phyloP scores from a whole-genome alignment of 2,888 invertebrate species.

The Onthophagus sagittarius region DNA sequence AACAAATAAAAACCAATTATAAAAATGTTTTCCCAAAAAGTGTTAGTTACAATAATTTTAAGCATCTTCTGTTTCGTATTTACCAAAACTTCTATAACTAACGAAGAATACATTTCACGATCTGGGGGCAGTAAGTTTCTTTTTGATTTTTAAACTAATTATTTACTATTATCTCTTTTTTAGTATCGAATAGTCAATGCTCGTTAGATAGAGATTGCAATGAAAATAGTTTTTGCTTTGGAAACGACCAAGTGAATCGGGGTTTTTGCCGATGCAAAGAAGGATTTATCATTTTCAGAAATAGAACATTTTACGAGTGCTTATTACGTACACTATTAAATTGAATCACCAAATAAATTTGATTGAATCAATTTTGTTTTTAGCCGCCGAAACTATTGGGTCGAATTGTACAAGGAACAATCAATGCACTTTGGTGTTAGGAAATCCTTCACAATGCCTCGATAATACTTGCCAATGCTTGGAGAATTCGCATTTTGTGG shows the following conservation, averaged over 20 bases:
- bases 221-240: conserved; percentile 42
- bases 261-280: conserved; percentile 47
- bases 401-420: conserved; percentile 39
- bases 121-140: background rate
- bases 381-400: conserved; percentile 36
- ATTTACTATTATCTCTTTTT: conserved; percentile 16
- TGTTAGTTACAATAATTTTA: no score
- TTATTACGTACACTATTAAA: conserved; percentile 39
- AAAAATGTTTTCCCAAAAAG: no score
- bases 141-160: conserved; percentile 1
- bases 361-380: conserved; percentile 18
- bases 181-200: conserved; percentile 33
- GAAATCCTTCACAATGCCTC: conserved; percentile 35
- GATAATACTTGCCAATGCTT: conserved; percentile 37
- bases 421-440: conserved; percentile 40
- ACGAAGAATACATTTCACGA: background rate
- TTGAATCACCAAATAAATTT: background rate
- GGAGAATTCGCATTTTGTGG: conserved; percentile 34
- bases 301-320: conserved; percentile 45
- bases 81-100: background rate
- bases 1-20: background rate
- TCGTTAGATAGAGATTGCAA: conserved; percentile 37
- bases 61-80: background rate
- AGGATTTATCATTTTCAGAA: conserved; percentile 43
- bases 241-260: conserved; percentile 36